Base-by-base conservation (phyloP, 2,797 vertebrate species). In the Oophaga sylvatica region DNA sequence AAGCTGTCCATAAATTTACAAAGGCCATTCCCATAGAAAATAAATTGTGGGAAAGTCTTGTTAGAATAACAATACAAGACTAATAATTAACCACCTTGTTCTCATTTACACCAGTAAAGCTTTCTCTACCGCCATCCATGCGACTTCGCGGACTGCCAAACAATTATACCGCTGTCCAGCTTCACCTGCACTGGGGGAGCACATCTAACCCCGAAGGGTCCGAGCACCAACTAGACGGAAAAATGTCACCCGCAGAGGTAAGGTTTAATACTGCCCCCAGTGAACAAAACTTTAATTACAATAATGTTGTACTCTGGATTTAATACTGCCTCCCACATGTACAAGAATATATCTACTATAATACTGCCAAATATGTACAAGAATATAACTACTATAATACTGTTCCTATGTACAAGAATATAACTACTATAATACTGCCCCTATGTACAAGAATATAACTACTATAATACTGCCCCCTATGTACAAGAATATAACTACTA, bases 121-220 rank as follows among this genome's bases (percentile, higher is more conserved):
- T 98, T 84, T 93, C 93, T 0, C 92, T 99, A 83, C 96, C 97
- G 0, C 90, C 94, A 0, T 95, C 95, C 90, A 95, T 98, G 94
- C 92, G 91, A 2, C 87, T 98, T 0, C 86, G n/a, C 2, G 97
- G 97, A 35, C 92, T 99, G 83, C 94, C 95, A 13, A 93, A 81
- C 87, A 91, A 93, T 71, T 98, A 95, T 31, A 93, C 94, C 0
- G 96, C 97, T 0, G 93, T 92, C 0, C 97, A 98, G 92, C 94
- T 99, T 77, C 97, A 98, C 89, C 94, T 98, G 76, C 97, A 99
- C 91, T 98, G 97, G 96, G 97, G 97, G 19, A 95, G 92, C 63
- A 93, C 92, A 0, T 93, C 93, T 0, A 85, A 70, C 20, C 45
- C 87, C 0, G 88, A 88, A 0, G 97, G 98, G 0, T 97, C 97